phyloP scores from a whole-genome alignment of 2,797 vertebrate species.

The Philypnodon macrostomus region DNA sequence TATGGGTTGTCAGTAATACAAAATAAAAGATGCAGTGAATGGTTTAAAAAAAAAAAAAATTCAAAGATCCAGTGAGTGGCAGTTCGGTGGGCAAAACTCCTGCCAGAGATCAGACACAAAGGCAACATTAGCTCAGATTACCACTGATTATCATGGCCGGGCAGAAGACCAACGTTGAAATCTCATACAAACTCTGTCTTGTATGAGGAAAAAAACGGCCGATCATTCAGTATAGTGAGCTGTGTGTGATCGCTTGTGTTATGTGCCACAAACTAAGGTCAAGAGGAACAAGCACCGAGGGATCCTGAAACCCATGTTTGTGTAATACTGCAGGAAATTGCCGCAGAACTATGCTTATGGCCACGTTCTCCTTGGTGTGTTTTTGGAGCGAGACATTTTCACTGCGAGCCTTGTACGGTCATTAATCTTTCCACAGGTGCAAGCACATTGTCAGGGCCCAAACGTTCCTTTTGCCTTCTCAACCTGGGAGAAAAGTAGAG shows the following conservation, averaged over 20 bases:
- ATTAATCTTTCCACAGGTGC: constrained; percentile 71
- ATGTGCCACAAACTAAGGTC: constrained; percentile 8
- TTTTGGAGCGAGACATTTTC: constrained; percentile 38
- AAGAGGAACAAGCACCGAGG: constrained; percentile 1
- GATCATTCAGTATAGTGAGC: not conserved
- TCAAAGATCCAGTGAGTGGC: too few species aligned
- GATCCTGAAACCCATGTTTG: constrained; percentile 13
- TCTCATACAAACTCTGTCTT: too few species aligned
- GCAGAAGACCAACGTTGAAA: too few species aligned
- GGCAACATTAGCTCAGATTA: too few species aligned
- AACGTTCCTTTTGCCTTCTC: constrained; percentile 55
- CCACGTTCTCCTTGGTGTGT: constrained; percentile 31
- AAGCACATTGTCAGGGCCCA: constrained; percentile 56
- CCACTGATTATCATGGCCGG: too few species aligned
- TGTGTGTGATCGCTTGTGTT: not conserved
- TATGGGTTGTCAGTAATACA: too few species aligned
- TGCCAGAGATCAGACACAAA: too few species aligned
- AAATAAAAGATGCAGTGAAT: too few species aligned
- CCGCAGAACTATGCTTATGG: constrained; percentile 18
- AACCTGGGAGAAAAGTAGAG: constrained; percentile 37
- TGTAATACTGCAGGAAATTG: constrained; percentile 25
- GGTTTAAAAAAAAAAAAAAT: constrained; percentile 39
- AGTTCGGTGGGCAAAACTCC: too few species aligned
- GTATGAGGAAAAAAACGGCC: too few species aligned
- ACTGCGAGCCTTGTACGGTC: constrained; percentile 31